Conservation (phyloP, 1,140 invertebrate species). For the Meteorus sp. region DNA sequence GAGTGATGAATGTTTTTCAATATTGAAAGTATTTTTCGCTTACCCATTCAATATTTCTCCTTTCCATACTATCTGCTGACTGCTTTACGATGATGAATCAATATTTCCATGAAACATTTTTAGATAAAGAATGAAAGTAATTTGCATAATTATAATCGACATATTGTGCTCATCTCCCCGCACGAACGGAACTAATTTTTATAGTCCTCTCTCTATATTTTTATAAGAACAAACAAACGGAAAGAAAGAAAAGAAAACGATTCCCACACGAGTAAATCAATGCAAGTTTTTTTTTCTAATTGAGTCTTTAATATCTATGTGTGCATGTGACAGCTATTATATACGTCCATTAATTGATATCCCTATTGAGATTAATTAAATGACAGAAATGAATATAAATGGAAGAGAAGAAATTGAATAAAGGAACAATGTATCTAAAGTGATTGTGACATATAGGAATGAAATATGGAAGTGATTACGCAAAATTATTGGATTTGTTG, state of each 20-base stretch:
- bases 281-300: background rate
- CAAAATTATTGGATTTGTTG: conserved; percentile 20
- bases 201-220: conserved; percentile 20
- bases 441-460: background rate
- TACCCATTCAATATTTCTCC: background rate
- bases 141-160: background rate
- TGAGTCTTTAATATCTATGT: conserved; percentile 3
- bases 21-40: background rate
- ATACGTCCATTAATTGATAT: conserved; percentile 12
- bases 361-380: conserved; percentile 4
- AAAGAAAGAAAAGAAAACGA: no score
- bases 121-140: conserved; percentile 11
- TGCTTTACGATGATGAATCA: no score
- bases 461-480: conserved; percentile 8
- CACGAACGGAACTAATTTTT: conserved; percentile 16
- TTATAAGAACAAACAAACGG: conserved; percentile 3
- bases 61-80: no score
- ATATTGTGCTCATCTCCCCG: conserved; percentile 13
- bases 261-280: conserved; percentile 9
- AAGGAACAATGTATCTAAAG: conserved; percentile 1
- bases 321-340: conserved; percentile 10
- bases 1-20: conserved; percentile 7
- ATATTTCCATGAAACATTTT: background rate
- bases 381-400: conserved; percentile 3
- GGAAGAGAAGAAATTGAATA: background rate